Percentiles rank a stretch among this genome's conserved stretches.
phyloP scores from a whole-genome alignment of 2,113 vertebrate species.

The Arizona elegans region DNA sequence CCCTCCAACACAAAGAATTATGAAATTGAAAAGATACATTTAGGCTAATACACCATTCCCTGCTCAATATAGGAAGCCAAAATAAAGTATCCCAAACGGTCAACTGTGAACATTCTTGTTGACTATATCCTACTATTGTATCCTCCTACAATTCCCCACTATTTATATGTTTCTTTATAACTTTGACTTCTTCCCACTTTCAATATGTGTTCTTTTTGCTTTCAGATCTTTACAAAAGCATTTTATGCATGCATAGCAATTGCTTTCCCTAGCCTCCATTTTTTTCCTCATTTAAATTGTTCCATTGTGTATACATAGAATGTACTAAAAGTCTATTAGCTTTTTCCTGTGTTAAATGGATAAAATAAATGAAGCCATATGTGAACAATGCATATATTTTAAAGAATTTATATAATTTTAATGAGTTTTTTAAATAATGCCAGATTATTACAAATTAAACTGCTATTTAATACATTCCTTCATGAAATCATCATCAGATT shows the following conservation, averaged over 20 bases:
- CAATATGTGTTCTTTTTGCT: background rate
- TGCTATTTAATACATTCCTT: background rate
- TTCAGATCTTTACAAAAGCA: background rate
- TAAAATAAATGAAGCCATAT: background rate
- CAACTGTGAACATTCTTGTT: background rate
- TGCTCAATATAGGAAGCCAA: background rate
- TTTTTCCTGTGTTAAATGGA: slow-evolving; percentile 22
- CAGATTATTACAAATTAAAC: background rate
- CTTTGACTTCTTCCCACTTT: background rate
- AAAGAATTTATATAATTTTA: background rate
- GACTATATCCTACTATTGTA: background rate
- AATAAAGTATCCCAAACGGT: background rate
- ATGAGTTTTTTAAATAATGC: slow-evolving; percentile 2
- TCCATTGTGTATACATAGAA: background rate
- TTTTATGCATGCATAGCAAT: background rate
- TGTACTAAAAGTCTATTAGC: background rate
- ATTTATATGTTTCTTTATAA: background rate
- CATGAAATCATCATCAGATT: background rate
- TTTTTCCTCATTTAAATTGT: background rate
- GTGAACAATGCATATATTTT: background rate
- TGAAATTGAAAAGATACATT: background rate
- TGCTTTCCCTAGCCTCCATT: background rate
- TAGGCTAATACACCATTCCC: background rate
- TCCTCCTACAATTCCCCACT: background rate
- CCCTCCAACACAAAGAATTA: background rate